Evolutionary conservation across 2,113 vertebrate species (phyloP).

Genomic region (Psophia crepitans): DNA sequence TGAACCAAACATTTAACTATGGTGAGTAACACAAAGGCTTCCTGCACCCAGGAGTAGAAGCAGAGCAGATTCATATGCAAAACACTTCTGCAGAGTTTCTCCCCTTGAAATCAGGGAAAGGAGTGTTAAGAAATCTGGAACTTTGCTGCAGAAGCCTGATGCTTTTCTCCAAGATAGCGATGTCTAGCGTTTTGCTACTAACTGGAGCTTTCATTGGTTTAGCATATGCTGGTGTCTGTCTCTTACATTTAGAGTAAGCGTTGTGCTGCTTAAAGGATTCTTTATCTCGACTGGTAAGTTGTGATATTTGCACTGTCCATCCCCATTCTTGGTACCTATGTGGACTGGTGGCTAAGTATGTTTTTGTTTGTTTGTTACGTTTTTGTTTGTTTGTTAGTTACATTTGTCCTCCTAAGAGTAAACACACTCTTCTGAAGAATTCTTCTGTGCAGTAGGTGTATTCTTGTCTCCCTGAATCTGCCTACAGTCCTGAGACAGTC

Average conservation of each 20-base stretch:
- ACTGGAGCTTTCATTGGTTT: not conserved
- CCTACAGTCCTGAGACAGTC: not conserved
- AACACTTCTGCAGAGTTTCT: not conserved
- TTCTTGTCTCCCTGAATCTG: not conserved
- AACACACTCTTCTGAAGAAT: not conserved
- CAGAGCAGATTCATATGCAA: not conserved
- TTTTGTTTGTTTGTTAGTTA: not conserved
- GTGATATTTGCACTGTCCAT: not conserved
- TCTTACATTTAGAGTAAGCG: not conserved
- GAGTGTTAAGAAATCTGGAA: not conserved
- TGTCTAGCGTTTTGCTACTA: rapidly evolving
- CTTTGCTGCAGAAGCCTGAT: not conserved
- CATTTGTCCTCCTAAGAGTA: not conserved
- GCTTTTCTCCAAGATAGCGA: not conserved
- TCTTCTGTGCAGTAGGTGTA: not conserved
- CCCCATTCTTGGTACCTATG: not conserved
- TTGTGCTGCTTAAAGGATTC: not conserved
- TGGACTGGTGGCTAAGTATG: not conserved
- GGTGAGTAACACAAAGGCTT: not conserved
- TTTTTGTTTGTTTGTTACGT: not conserved
- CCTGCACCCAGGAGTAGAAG: not conserved
- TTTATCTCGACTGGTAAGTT: not conserved
- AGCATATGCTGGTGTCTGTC: not conserved
- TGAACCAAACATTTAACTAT: not conserved
- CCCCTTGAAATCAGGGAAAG: not conserved